phyloP scores from a whole-genome alignment of 2,113 vertebrate genomes.

The Scortum barcoo region DNA sequence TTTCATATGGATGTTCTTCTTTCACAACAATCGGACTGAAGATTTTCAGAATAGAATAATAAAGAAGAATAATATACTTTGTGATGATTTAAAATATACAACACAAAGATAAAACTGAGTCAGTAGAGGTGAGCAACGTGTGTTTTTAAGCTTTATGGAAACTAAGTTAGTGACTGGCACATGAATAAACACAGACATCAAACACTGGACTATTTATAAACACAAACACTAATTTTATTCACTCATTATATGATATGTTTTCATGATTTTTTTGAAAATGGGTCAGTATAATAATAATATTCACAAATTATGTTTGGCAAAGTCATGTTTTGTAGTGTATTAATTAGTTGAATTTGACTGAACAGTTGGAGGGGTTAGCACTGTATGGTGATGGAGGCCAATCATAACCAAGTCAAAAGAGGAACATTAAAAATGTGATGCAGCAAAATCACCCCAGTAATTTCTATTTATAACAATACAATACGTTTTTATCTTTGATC shows the following conservation, averaged over 20 bases:
- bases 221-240: background rate
- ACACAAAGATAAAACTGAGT: background rate
- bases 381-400: background rate
- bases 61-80: background rate
- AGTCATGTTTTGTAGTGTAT: background rate
- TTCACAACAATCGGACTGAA: background rate
- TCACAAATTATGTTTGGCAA: background rate
- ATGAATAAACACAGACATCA: background rate
- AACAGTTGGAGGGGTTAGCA: background rate
- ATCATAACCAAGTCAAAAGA: background rate
- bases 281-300: background rate
- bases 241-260: background rate
- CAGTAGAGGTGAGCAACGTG: background rate
- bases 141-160: background rate
- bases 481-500: background rate
- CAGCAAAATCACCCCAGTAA: slow-evolving; percentile 4
- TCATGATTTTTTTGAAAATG: slow-evolving; percentile 13
- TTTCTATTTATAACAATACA: background rate
- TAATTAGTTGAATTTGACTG: background rate
- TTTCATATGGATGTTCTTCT: background rate
- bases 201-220: background rate
- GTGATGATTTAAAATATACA: background rate
- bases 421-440: background rate
- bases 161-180: slow-evolving; percentile 2
- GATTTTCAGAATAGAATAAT: background rate